A percentile compares a stretch with the other conserved stretches of the same genome.
Evolutionary conservation across 2,113 vertebrate genomes (phyloP).

Genomic region (Daboia siamensis): DNA sequence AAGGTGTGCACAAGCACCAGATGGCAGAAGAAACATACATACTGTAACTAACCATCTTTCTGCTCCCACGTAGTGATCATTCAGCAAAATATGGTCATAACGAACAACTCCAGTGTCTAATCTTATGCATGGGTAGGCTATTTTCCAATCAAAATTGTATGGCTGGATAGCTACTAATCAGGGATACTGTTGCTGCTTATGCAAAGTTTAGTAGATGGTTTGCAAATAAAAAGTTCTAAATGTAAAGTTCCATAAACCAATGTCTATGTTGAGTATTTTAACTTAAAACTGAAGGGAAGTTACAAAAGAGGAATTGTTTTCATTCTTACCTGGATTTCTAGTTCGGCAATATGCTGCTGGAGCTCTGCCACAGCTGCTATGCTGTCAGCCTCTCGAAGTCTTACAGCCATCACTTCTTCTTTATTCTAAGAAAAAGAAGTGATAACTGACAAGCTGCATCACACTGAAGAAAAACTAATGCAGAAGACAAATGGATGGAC

Average conservation of each 20-base stretch:
- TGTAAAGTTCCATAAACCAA: neutral
- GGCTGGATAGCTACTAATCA: neutral
- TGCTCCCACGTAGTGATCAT: neutral
- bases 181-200: neutral
- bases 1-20: neutral
- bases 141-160: neutral
- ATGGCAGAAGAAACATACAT: neutral
- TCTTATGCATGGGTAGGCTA: neutral
- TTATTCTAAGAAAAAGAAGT: constrained; percentile 79
- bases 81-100: neutral
- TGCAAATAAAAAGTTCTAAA: neutral
- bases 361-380: constrained; percentile 96
- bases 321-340: constrained; percentile 91
- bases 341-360: constrained; percentile 93
- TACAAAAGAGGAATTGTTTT: neutral
- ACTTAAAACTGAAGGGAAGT: neutral
- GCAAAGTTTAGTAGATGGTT: neutral
- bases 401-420: constrained; percentile 96
- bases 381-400: constrained; percentile 92
- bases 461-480: neutral
- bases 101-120: neutral
- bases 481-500: neutral
- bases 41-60: neutral
- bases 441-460: neutral
- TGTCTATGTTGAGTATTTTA: neutral